Conservation (phyloP, 2,888 invertebrate species). For the Mythimna pallens region DNA sequence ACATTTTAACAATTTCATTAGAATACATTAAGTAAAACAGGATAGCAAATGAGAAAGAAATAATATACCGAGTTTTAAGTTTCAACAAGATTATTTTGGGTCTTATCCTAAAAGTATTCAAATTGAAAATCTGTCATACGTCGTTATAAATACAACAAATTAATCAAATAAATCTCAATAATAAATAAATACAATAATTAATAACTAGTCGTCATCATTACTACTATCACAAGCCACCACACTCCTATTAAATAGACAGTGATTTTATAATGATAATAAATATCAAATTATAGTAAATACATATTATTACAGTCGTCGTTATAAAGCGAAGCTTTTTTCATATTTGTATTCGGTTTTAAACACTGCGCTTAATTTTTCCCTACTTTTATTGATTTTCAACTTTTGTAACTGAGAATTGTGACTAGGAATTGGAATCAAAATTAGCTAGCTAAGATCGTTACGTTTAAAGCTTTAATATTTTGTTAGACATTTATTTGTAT, state of each 20-base stretch:
- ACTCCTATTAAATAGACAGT: constrained; percentile 85
- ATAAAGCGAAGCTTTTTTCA: constrained; percentile 86
- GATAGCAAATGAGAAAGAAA: constrained; percentile 47
- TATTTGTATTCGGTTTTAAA: constrained; percentile 74
- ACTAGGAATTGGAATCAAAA: constrained; percentile 43
- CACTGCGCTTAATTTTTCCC: constrained; percentile 76
- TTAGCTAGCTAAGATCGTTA: constrained; percentile 37
- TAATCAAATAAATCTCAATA: constrained; percentile 57
- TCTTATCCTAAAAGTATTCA: constrained; percentile 50
- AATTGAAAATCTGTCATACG: constrained; percentile 53
- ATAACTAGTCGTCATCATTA: constrained; percentile 72
- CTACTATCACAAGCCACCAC: constrained; percentile 89
- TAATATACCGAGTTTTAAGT: constrained; percentile 42
- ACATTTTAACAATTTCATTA: constrained; percentile 58
- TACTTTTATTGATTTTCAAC: constrained; percentile 71
- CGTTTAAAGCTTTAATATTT: constrained; percentile 21
- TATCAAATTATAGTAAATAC: constrained; percentile 67
- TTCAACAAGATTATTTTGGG: constrained; percentile 55
- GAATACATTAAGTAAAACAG: constrained; percentile 49
- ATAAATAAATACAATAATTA: constrained; percentile 63
- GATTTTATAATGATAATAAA: constrained; percentile 76
- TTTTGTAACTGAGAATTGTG: constrained; percentile 71
- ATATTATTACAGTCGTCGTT: constrained; percentile 81
- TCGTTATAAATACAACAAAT: constrained; percentile 52
- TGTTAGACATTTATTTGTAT: constrained; percentile 36